Base-by-base conservation (phyloP, 2,113 vertebrate genomes). In the Mugil cephalus region DNA sequence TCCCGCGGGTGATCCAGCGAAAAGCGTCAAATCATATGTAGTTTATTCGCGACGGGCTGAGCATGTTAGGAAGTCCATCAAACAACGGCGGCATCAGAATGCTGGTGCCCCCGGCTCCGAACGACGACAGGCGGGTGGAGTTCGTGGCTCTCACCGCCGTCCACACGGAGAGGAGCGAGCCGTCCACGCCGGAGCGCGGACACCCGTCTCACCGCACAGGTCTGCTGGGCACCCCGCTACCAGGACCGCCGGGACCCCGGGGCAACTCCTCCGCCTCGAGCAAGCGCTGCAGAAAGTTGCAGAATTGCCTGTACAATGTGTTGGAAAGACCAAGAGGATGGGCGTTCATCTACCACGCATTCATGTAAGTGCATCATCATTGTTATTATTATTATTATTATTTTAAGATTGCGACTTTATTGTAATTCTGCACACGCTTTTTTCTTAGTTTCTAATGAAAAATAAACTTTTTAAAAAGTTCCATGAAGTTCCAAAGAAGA, bases 221-320 rank as follows among this genome's bases (percentile, higher is more conserved):
- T 4, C 93, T 96, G 58, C 91, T 96, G 50, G 95, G 96, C n/a
- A 96, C 95, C 76, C 96, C 96, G 69, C 86, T 93, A 67, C 92
- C 93, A 21, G 95, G 80, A 53, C 95, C 90, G 14, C 92, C 91
- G 3, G 94, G 94, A 45, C 91, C 92, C 51, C 90, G 95, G 74
- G 91, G 88, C 77, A 88, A 86, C 90, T 42, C 91, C 51, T 93
- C 95, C 1, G 89, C 92, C 0, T 92, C 95, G 6, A 94, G 92
- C 89, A 96, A 96, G 88, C 91, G 94, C 70, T 96, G 92, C 92
- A 91, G 95, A 80, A 95, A 95, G 82, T 91, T 97, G 43, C 96
- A 97, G 76, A 98, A 97, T 88, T 96, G 86, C 79, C 87, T 98
- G 74, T 98, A 97, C 94, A 97, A 98, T 91, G 95, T 98, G 85